Percentiles rank a stretch among this genome's conserved stretches.
Evolutionary conservation across 2,797 vertebrate species (phyloP).

Genomic region (Micrastur ruficollis): DNA sequence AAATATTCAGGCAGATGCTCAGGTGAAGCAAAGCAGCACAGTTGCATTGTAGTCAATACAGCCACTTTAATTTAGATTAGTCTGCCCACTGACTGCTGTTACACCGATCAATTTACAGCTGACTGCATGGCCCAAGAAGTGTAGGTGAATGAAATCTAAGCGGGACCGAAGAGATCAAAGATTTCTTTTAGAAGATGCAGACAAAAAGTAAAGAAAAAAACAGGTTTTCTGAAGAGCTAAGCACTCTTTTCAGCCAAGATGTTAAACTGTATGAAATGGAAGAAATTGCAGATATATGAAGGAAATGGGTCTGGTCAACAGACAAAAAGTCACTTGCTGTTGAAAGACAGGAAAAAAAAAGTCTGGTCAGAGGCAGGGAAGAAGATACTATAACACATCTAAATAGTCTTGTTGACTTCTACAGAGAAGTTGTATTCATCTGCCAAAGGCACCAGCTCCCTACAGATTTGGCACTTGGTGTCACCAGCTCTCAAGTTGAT

Average conservation of each 20-base stretch:
- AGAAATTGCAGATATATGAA: not conserved
- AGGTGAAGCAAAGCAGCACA: not conserved
- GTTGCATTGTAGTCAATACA: not conserved
- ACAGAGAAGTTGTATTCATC: not conserved
- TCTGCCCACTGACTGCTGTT: not conserved
- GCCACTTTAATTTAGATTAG: not conserved
- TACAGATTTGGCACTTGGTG: not conserved
- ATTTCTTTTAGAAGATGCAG: not conserved
- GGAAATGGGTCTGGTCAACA: not conserved
- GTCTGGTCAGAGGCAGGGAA: not conserved
- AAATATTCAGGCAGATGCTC: not conserved
- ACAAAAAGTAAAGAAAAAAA: accelerated
- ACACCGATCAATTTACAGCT: not conserved
- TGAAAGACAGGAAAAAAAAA: not conserved
- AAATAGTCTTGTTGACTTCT: not conserved
- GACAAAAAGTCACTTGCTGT: not conserved
- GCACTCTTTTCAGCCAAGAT: not conserved
- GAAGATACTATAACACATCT: not conserved
- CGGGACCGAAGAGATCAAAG: not conserved
- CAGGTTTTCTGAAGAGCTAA: not conserved
- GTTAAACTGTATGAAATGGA: not conserved
- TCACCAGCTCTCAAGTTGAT: not conserved
- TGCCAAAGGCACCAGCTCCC: not conserved
- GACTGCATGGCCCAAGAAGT: not conserved
- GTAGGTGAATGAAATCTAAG: not conserved